A percentile compares a stretch with the other conserved stretches of the same genome.
Conservation (phyloP, 2,888 invertebrate genomes). For the Operophtera brumata region DNA sequence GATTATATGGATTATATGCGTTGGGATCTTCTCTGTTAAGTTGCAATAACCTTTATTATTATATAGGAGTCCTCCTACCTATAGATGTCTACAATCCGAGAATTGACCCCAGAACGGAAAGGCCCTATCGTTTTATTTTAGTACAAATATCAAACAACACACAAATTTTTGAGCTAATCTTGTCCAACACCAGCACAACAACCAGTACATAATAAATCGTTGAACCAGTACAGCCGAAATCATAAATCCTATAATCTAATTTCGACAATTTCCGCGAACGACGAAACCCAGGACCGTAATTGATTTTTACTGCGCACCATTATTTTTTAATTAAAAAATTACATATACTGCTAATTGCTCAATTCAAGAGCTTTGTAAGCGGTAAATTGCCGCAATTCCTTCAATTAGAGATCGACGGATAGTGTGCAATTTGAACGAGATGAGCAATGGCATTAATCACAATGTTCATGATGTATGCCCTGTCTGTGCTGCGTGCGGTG, state of each 20-base stretch:
- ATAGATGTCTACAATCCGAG: no score
- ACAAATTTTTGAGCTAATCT: background rate
- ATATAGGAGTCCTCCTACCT: no score
- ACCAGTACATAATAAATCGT: no score
- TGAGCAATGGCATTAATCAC: slow-evolving; percentile 60
- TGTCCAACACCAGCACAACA: background rate
- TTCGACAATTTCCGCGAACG: slow-evolving; percentile 4
- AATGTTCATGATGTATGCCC: slow-evolving; percentile 48
- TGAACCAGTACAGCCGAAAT: background rate
- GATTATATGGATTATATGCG: no score
- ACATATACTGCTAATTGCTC: slow-evolving; percentile 59
- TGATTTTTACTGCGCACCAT: slow-evolving; percentile 41
- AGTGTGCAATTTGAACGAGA: slow-evolving; percentile 54
- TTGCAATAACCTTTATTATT: no score
- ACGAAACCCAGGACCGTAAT: slow-evolving; percentile 29
- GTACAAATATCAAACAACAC: no score
- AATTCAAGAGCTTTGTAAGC: slow-evolving; percentile 54
- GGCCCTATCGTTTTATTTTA: no score
- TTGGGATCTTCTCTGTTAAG: no score
- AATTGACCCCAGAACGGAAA: no score
- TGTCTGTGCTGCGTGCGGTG: slow-evolving; percentile 47
- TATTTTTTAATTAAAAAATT: slow-evolving; percentile 54
- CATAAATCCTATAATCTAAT: slow-evolving; percentile 12
- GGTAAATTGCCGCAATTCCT: slow-evolving; percentile 64
- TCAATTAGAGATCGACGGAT: slow-evolving; percentile 71